Evolutionary conservation across 2,888 invertebrate genomes (phyloP).

Genomic region (Belgica antarctica): DNA sequence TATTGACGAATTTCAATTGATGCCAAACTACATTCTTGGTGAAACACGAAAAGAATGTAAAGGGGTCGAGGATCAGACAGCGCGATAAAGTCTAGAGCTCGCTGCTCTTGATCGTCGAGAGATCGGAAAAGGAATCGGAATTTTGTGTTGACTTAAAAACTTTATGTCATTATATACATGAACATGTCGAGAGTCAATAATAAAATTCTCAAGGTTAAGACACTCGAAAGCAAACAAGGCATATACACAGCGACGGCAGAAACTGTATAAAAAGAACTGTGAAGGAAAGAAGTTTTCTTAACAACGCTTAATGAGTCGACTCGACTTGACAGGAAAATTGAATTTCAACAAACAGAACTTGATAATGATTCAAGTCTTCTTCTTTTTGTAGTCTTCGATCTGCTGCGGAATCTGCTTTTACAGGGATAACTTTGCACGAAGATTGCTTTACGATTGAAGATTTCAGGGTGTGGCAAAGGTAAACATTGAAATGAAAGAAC

Average conservation of each 20-base stretch:
- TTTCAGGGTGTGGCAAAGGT: too few relatives aligned
- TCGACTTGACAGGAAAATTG: slow-evolving; percentile 36
- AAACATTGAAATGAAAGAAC: too few relatives aligned
- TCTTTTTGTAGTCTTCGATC: background rate
- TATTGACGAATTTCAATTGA: too few relatives aligned
- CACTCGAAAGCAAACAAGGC: slow-evolving; percentile 39
- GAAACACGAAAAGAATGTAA: slow-evolving; percentile 20
- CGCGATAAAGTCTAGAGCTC: slow-evolving; percentile 11
- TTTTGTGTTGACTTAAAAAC: slow-evolving; percentile 11
- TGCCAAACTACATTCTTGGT: too few relatives aligned
- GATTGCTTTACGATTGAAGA: too few relatives aligned
- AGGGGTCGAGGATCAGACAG: slow-evolving; percentile 24
- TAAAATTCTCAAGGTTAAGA: slow-evolving; percentile 41
- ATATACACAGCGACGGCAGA: slow-evolving; percentile 9
- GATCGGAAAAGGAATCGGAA: slow-evolving; percentile 15
- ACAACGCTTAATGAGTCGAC: slow-evolving; percentile 35
- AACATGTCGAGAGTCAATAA: slow-evolving; percentile 28
- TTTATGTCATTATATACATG: slow-evolving; percentile 16
- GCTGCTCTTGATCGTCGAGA: background rate
- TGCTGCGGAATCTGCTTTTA: too few relatives aligned
- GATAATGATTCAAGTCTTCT: slow-evolving; percentile 30
- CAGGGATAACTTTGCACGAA: background rate
- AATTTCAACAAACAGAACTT: slow-evolving; percentile 29
- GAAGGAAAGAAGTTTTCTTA: slow-evolving; percentile 28
- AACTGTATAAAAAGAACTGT: background rate